Conservation (phyloP, 2,113 vertebrate genomes). For the Bubo bubo region DNA sequence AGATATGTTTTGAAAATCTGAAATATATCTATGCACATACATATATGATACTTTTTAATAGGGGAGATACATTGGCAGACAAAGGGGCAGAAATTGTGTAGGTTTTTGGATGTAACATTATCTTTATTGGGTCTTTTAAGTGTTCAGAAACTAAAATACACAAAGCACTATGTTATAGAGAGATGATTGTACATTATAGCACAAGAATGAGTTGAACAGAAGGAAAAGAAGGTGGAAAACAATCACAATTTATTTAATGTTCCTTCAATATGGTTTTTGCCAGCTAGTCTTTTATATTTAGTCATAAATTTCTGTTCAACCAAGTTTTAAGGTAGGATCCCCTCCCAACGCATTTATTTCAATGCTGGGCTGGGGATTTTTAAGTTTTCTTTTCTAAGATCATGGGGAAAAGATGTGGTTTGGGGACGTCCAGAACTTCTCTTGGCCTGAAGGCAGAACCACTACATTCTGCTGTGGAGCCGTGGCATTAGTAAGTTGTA, state of each 20-base stretch:
- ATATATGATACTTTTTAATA: not conserved
- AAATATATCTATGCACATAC: not conserved
- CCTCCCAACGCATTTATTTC: accelerated
- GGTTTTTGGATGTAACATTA: not conserved
- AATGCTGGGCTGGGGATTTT: accelerated
- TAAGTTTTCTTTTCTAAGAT: not conserved
- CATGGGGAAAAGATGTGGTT: not conserved
- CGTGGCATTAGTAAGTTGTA: accelerated
- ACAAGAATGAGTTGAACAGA: not conserved
- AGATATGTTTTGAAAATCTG: not conserved
- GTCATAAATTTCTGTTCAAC: not conserved
- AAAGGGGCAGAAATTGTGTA: not conserved
- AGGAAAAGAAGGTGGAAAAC: not conserved
- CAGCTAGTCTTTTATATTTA: not conserved
- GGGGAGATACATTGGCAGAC: not conserved
- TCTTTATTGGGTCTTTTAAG: accelerated
- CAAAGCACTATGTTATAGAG: not conserved
- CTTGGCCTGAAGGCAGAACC: not conserved
- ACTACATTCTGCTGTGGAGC: not conserved
- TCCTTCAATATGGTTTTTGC: not conserved
- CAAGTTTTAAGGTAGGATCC: not conserved
- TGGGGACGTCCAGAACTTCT: not conserved
- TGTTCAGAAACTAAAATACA: not conserved
- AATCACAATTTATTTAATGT: not conserved
- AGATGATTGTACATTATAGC: not conserved